Evolutionary conservation across 1,140 invertebrate genomes (phyloP), one percentile per base, ranked within the genome.

Genomic region (Formica exsecta): DNA sequence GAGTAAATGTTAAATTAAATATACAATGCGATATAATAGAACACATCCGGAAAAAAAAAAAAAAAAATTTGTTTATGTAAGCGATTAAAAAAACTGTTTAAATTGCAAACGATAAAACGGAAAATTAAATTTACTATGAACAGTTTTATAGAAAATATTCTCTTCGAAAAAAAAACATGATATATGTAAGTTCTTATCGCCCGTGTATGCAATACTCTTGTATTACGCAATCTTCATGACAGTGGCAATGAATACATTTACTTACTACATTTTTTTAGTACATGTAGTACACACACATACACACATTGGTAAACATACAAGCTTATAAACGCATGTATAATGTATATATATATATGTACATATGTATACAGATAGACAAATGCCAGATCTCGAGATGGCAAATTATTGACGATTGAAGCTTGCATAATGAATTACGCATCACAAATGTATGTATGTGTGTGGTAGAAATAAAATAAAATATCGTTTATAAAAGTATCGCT

Each of bases 351-450:
- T 2, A 61, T 32, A 59, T 11, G 32, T 70, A 64, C 8, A 41
- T 48, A 29, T 76, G 22, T 22, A 22, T 22, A 68, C 62, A 61
- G 8, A 80, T 79, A 86, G 44, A 51, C 19, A 32, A 9, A 41
- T 1, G 13, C 25, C 76, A 86, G 32, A 73, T 54, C 44, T 29
- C n/a, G n/a, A 61, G 64, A 86, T 64, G 16, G 66, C 59, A 25
- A 41, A 22, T 22, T 22, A 22, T 22, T 5, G 16, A 7, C 44
- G 64, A 70, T 32, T 32, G 29, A 73, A 38, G 9, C 54, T 48
- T 51, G 16, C 29, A 71, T 54, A 61, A 29, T 81, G 57, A 80
- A 71, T 86, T 64, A 86, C 62, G 36, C 16, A 66, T 1, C 13
- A n/a, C 19, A 32, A 11, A 76, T 64, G 22, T 44, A 8, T 38